A percentile compares a stretch with the other conserved stretches of the same genome.
These are phyloP conservation scores for Pangasius djambal DNA, from an alignment of 2,797 vertebrate species.

Conservation along the genomic window DNA sequence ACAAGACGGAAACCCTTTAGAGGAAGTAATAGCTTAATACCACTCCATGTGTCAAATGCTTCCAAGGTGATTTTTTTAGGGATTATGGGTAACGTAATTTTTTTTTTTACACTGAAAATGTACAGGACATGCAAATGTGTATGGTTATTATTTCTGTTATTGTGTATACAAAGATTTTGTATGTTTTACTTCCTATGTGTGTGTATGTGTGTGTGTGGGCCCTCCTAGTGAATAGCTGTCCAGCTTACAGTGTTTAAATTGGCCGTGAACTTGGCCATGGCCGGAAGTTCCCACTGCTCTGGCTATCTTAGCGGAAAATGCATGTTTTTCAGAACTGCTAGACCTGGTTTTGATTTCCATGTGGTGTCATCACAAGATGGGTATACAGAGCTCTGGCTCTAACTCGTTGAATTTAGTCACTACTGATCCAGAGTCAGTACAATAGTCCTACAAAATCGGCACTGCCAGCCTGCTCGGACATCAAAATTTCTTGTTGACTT, in stretches of 20 bases:
- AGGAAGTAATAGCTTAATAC: conserved; percentile 41
- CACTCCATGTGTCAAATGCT: conserved; percentile 7
- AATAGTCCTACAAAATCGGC: neutral
- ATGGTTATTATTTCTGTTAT: neutral
- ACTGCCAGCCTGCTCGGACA: neutral
- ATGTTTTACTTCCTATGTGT: neutral
- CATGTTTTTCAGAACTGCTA: conserved; percentile 73
- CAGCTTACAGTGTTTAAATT: conserved; percentile 49
- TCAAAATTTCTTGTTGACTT: conserved; percentile 12
- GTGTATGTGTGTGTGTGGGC: conserved; percentile 18
- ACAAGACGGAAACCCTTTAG: conserved; percentile 20
- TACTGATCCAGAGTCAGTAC: conserved; percentile 8
- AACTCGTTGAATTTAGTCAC: conserved; percentile 43
- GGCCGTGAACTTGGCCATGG: conserved; percentile 67
- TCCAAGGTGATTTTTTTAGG: conserved; percentile 6
- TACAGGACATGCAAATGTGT: neutral
- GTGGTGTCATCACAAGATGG: conserved; percentile 38
- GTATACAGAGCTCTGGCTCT: conserved; percentile 42
- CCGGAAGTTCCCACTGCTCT: conserved; percentile 80
- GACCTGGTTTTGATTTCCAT: conserved; percentile 58
- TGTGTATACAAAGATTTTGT: neutral
- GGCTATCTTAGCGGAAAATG: conserved; percentile 78
- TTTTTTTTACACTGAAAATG: conserved; percentile 4
- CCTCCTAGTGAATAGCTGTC: conserved; percentile 28
- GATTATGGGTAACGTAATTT: neutral